Base-by-base conservation (phyloP, 2,797 vertebrate genomes). In the Aplochiton taeniatus region DNA sequence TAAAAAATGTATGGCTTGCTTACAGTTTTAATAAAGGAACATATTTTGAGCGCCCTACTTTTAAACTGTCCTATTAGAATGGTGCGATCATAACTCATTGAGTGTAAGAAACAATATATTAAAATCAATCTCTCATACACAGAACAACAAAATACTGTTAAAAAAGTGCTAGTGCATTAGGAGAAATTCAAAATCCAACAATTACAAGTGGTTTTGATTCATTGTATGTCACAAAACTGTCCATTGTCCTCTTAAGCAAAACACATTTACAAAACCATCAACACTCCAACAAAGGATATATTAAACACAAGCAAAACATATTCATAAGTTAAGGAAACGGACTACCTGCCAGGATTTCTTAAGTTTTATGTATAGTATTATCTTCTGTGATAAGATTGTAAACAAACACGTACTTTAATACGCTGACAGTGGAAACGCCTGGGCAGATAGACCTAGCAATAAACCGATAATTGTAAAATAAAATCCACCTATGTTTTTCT, bases 161-260 rank as follows among this genome's bases (percentile, higher is more conserved):
- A 87, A 74, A 83, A 92, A 92, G 90, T 91, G 90, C 87, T 83
- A 53, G 89, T 92, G 90, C 90, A 83, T 87, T 71, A 81, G 57
- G 74, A 88, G 76, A 73, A 46, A 42, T 51, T 49, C 47, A 63
- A 65, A 60, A 51, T 55, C 64, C 31, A 74, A 61, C 68, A 78
- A 18, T 13, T 53, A 60, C 53, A 81, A 80, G 66, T 78, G 75
- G 64, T 73, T 54, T 60, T 64, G 69, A 47, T 42, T 73, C 17
- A n/a, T 69, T 56, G 12, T 65, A 61, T 10, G 20, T 60, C 43
- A 43, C 59, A 70, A 59, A 56, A 46, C 49, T 45, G 16, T 16
- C 2, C 18, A 47, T 16, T 19, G 43, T 58, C 48, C 61, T 58
- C 10, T 20, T 42, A 43, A 42, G 50, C 64, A 70, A 69, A 46